phyloP scores from a whole-genome alignment of 1,140 invertebrate genomes.

The Philotrypesis tridentata region DNA sequence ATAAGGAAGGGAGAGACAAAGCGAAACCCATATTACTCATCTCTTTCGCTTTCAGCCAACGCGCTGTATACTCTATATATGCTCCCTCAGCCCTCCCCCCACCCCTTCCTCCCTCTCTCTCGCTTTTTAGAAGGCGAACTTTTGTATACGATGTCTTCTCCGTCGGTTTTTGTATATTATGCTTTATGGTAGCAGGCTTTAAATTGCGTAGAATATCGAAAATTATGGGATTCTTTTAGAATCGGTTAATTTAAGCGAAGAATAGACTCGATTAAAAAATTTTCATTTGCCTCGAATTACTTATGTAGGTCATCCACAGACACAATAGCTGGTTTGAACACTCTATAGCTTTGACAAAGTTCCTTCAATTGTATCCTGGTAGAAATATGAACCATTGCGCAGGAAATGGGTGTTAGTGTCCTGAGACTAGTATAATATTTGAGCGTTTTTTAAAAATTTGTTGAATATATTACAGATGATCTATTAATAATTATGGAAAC shows the following conservation, averaged over 20 bases:
- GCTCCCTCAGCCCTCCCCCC: slow-evolving; percentile 34
- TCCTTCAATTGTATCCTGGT: too few species aligned
- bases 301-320: too few species aligned
- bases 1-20: slow-evolving; percentile 41
- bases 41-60: slow-evolving; percentile 54
- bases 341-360: too few species aligned
- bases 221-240: background rate
- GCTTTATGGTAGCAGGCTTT: background rate
- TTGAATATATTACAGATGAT: too few species aligned
- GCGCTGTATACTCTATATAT: background rate
- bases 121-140: background rate
- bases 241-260: background rate
- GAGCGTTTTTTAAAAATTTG: too few species aligned
- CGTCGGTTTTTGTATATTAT: background rate
- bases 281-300: too few species aligned
- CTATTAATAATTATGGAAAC: too few species aligned
- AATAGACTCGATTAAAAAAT: background rate
- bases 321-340: too few species aligned
- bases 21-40: slow-evolving; percentile 59
- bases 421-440: too few species aligned
- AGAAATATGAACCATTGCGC: too few species aligned
- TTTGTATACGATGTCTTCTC: background rate
- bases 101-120: too few species aligned
- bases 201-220: background rate
- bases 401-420: too few species aligned